Evolutionary conservation across 2,888 invertebrate species (phyloP).

Genomic region (Drepana falcataria): DNA sequence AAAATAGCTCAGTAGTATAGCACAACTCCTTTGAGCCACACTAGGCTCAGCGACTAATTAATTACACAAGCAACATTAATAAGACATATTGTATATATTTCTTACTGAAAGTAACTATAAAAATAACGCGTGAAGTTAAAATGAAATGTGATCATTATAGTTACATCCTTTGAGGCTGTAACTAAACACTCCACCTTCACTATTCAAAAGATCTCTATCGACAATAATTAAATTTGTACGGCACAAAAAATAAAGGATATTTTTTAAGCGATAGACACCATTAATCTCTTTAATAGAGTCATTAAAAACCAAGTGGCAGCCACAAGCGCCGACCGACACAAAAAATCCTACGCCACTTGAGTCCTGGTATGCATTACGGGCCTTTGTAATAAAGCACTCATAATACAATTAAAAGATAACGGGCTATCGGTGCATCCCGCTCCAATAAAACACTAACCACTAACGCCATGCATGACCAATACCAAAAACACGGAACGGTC

Average conservation of each 20-base stretch:
- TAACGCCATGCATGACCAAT: conserved; percentile 51
- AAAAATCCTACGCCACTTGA: conserved; percentile 28
- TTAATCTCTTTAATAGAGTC: conserved; percentile 77
- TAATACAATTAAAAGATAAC: conserved; percentile 49
- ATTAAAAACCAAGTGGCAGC: conserved; percentile 65
- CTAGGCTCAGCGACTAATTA: too few species aligned
- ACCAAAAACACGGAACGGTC: conserved; percentile 47
- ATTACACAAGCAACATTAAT: too few species aligned
- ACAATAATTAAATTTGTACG: conserved; percentile 74
- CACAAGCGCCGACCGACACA: conserved; percentile 42
- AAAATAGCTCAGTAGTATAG: too few species aligned
- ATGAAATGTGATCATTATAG: too few species aligned
- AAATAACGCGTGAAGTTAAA: too few species aligned
- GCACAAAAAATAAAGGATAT: conserved; percentile 51
- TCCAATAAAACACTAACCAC: conserved; percentile 27
- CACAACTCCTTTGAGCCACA: too few species aligned
- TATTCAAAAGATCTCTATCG: conserved; percentile 49
- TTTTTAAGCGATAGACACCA: conserved; percentile 62
- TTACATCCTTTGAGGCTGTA: too few species aligned
- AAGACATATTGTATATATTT: too few species aligned
- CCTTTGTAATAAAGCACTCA: conserved; percentile 46
- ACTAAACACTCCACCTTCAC: too few species aligned
- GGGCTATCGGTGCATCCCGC: conserved; percentile 29
- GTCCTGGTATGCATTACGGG: conserved; percentile 23
- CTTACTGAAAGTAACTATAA: too few species aligned